Base-by-base conservation (phyloP, 2,888 invertebrate species). In the Heliconius hortense region DNA sequence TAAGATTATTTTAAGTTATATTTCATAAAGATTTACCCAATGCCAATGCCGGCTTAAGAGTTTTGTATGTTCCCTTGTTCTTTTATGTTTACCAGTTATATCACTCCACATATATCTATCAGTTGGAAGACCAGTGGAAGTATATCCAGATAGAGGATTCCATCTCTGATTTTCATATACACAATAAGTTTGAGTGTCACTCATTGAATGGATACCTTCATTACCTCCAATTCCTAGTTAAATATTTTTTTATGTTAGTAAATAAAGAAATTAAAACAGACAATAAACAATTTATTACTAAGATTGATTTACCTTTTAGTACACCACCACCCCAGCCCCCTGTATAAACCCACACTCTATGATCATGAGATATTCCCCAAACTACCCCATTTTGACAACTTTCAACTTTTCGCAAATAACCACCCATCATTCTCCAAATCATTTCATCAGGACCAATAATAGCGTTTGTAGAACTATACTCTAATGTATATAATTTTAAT, bases 121-220 rank as follows among this genome's bases (percentile, higher is more conserved):
- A 0, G 97, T 98, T 35, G 98, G 98, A 72, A 98, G 92, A 26
- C 97, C 97, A 80, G 97, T 96, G 3, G 97, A 96, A 2, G 97
- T 97, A 84, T 98, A 98, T 7, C 98, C 98, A 78, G 97, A 96
- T 4, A 98, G 95, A 0, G 98, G 98, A 94, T 98, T 98, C 98
- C 98, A 98, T 77, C 98, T 94, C 90, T 98, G 98, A 88, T 98
- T 98, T 92, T 98, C 98, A 88, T 98, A 98, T 24, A 98, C 97
- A 84, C 97, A 97, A 87, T 97, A 97, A 81, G 96, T 97, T 88
- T 97, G 97, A 18, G 96, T 96, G 87, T 98, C 98, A 24, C 96
- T 95, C 96, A 98, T 98, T 7, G 96, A 87, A 88, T 97, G 88
- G 72, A 94, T 88, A n/a, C 92, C 92, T 76, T 93, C 93, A 79